Evolutionary conservation across 53 echinoderm and acorn worm genomes (phyloP), one percentile per base, ranked within the genome.

Genomic region (Temnopleurus reevesii): DNA sequence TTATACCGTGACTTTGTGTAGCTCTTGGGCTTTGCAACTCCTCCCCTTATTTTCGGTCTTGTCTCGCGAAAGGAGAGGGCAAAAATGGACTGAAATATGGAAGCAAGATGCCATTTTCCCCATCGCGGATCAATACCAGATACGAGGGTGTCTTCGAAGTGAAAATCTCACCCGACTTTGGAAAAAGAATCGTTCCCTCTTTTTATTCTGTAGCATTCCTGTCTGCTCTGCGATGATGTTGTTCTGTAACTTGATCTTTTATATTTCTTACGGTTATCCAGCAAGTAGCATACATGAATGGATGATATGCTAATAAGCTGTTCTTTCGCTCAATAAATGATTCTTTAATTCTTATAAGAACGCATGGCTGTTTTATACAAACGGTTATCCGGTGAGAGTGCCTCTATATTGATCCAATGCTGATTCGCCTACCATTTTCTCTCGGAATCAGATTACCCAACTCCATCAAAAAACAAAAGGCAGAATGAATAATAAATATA

Each of bases 11-110:
- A 85, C 86, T 85, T 85, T 46, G 60, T 43, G 26, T 59, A 45
- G 86, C 86, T 85, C 59, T 85, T 46, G 86, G 83, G 83, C 56
- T 83, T 0, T 33, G 34, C 21, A 35, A 83, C 53, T 12, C 31
- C 55, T 83, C 49, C 27, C 53, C 55, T 83, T 53, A 49, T 79
- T 47, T 56, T 36, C 1, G 30, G 55, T 55, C 41, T 83, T 83
- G 83, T 83, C 54, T 83, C 51, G n/a, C 4, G 36, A 21, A 55
- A 53, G 30, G 54, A 18, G 19, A 55, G 55, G 83, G 83, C 34
- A 83, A 36, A 56, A 83, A 83, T 55, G 83, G 35, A 49, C 29
- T 1, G 79, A 79, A 79, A 79, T 79, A 79, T 79, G 46, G 79
- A 10, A 38, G 18, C 54, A 55, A 36, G 55, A 83, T 83, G 36